Conservation (phyloP, 2,888 invertebrate species). For the Ceratothoa steindachneri region DNA sequence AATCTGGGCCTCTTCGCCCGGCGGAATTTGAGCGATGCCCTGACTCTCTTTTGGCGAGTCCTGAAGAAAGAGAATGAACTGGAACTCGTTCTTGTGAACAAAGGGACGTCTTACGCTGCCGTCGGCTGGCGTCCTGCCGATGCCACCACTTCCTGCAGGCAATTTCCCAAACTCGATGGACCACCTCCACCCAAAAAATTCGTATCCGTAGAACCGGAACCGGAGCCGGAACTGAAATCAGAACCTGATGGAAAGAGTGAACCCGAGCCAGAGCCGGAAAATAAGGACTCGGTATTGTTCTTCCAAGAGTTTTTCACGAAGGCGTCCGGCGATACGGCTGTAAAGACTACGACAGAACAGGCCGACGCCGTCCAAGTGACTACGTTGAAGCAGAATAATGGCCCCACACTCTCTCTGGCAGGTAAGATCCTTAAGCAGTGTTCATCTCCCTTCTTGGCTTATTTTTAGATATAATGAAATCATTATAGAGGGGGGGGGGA, state of each 20-base stretch:
- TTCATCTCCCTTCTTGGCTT: no score
- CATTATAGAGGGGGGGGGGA: no score
- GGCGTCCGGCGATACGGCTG: background rate
- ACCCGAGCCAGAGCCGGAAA: slow-evolving; percentile 30
- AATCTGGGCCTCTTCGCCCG: slow-evolving; percentile 68
- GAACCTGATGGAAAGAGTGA: slow-evolving; percentile 51
- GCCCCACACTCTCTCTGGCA: background rate
- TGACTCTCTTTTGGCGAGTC: slow-evolving; percentile 78
- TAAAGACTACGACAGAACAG: background rate
- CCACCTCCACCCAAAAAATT: background rate
- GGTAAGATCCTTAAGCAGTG: no score
- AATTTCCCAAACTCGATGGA: slow-evolving; percentile 66
- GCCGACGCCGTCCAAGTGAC: background rate
- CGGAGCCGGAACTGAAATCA: slow-evolving; percentile 21
- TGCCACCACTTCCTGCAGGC: slow-evolving; percentile 68
- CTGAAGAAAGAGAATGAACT: slow-evolving; percentile 74
- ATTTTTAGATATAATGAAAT: no score
- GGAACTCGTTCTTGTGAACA: slow-evolving; percentile 81
- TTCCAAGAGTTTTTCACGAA: background rate
- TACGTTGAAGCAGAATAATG: background rate
- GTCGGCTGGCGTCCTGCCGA: slow-evolving; percentile 81
- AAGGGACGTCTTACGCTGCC: slow-evolving; percentile 79
- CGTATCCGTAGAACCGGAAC: slow-evolving; percentile 25
- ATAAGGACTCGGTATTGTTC: background rate
- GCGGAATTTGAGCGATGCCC: slow-evolving; percentile 68